A percentile compares a stretch with the other conserved stretches of the same genome.
phyloP scores from a whole-genome alignment of 2,113 vertebrate genomes.

The Trinectes maculatus region DNA sequence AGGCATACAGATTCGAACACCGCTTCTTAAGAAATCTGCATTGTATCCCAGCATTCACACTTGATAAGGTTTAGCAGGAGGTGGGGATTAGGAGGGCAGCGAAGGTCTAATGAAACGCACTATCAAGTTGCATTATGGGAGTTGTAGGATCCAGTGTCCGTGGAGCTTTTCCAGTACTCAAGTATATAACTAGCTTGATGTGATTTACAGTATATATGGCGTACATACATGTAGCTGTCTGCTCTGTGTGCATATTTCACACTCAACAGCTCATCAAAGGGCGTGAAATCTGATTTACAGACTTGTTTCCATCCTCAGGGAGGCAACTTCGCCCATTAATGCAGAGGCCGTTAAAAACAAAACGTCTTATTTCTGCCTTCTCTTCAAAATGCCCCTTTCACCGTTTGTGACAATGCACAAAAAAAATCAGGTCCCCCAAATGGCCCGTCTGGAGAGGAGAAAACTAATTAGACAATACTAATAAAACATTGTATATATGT shows the following conservation, averaged over 20 bases:
- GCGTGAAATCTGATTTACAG: not conserved
- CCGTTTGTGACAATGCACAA: conserved; percentile 4
- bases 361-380: not conserved
- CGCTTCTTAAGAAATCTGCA: not conserved
- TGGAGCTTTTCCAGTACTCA: not conserved
- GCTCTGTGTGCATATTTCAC: not conserved
- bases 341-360: not conserved
- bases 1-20: not conserved
- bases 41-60: no score
- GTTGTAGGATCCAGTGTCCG: not conserved
- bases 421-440: conserved; percentile 15
- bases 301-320: not conserved
- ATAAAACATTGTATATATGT: no score
- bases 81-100: not conserved
- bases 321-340: not conserved
- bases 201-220: no score
- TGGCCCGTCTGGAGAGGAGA: conserved; percentile 12
- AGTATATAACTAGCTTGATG: not conserved
- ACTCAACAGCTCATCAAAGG: not conserved
- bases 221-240: no score
- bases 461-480: conserved; percentile 25
- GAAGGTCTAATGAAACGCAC: not conserved
- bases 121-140: not conserved
- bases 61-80: not conserved
- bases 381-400: not conserved